Conservation (phyloP, 2,888 invertebrate species). For the Pyrgus malvae region DNA sequence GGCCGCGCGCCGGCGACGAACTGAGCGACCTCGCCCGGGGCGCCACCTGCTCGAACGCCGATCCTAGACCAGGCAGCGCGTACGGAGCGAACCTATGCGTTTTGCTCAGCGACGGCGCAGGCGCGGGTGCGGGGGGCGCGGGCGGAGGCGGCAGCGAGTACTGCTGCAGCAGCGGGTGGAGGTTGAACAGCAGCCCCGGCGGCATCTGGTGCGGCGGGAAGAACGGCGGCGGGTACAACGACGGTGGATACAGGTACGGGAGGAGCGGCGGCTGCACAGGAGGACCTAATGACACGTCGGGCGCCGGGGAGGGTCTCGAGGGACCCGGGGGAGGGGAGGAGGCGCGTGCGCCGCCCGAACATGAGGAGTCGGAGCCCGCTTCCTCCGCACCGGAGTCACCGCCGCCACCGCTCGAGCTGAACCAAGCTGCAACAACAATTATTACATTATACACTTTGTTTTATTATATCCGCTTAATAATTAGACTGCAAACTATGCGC, state of each 20-base stretch:
- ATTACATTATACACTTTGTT: background rate
- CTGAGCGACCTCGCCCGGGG: constrained; percentile 86
- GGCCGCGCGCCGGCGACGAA: constrained; percentile 78
- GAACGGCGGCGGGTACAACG: constrained; percentile 90
- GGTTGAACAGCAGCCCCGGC: constrained; percentile 93
- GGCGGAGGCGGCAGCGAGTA: constrained; percentile 90
- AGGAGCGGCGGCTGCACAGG: constrained; percentile 96
- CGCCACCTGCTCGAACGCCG: constrained; percentile 95
- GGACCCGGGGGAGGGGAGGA: constrained; percentile 81
- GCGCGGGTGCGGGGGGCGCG: constrained; percentile 82
- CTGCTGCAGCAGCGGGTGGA: constrained; percentile 93
- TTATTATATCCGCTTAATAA: too few species aligned
- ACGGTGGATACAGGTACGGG: constrained; percentile 96
- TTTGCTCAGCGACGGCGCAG: constrained; percentile 84
- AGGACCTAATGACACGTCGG: constrained; percentile 96
- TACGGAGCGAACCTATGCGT: constrained; percentile 93
- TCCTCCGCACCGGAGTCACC: constrained; percentile 84
- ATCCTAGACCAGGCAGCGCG: constrained; percentile 89
- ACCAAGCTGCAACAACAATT: constrained; percentile 80
- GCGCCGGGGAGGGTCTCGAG: constrained; percentile 88
- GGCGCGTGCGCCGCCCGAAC: constrained; percentile 84
- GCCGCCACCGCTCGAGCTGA: constrained; percentile 82
- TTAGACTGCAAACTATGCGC: too few species aligned
- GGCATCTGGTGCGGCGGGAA: constrained; percentile 90
- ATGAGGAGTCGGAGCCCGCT: constrained; percentile 87